Evolutionary conservation across 2,888 invertebrate genomes (phyloP).

Genomic region (Candidula unifasciata): DNA sequence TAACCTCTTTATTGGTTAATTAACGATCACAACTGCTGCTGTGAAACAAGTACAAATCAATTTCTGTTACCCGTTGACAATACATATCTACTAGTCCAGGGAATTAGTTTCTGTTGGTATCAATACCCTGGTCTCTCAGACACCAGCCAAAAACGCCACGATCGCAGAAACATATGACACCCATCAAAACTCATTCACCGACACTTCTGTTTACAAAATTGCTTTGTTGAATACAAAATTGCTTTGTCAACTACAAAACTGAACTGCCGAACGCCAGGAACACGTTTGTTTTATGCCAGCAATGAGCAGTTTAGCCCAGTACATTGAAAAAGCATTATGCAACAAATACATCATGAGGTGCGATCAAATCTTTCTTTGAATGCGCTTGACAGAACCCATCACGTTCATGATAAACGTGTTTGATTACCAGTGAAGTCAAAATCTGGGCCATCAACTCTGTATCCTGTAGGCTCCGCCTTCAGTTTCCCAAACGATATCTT

Average conservation of each 20-base stretch:
- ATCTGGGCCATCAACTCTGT: background rate
- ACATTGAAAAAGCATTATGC: conserved; percentile 28
- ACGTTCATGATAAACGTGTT: conserved; percentile 7
- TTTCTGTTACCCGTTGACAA: no score
- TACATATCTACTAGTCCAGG: no score
- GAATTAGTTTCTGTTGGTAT: no score
- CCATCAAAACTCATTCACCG: background rate
- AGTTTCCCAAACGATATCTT: background rate
- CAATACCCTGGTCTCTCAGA: no score
- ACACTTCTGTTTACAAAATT: background rate
- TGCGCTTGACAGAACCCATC: conserved; percentile 16
- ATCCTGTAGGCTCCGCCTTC: background rate
- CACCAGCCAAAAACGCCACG: no score
- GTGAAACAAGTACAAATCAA: no score
- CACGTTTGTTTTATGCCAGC: background rate
- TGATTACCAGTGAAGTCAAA: conserved; percentile 10
- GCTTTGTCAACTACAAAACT: background rate
- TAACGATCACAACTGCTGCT: no score
- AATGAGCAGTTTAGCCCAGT: background rate
- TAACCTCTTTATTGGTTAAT: no score
- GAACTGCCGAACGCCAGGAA: no score
- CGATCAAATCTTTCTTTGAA: conserved; percentile 2
- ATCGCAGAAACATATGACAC: no score
- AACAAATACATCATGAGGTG: background rate
- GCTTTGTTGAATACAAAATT: background rate